These are phyloP conservation scores for Burhinus bistriatus DNA, from an alignment of 2,113 vertebrate genomes.

Conservation along the genomic window DNA sequence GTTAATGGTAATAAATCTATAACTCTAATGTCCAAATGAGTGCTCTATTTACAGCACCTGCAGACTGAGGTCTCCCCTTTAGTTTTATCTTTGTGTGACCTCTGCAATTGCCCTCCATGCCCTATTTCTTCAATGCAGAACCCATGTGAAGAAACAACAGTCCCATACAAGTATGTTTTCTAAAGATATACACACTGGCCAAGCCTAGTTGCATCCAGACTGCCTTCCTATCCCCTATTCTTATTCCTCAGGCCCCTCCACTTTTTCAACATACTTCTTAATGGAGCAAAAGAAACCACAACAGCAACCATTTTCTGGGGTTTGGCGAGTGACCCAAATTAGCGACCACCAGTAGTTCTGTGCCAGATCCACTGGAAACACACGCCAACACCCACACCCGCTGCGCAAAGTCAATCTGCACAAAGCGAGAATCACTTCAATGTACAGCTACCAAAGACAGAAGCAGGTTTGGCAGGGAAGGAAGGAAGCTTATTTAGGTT, in stretches of 20 bases:
- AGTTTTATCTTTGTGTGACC: neutral
- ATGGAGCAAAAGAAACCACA: neutral
- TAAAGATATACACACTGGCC: neutral
- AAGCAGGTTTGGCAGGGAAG: neutral
- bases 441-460: neutral
- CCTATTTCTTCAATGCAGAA: neutral
- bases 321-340: neutral
- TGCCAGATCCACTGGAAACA: neutral
- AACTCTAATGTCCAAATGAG: neutral
- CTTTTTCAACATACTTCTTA: neutral
- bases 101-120: neutral
- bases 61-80: neutral
- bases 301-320: neutral
- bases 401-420: neutral
- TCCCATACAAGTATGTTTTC: neutral
- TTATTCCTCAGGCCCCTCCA: neutral
- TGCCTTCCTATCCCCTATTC: neutral
- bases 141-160: neutral
- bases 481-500: neutral
- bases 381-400: neutral
- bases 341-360: neutral
- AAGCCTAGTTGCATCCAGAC: neutral
- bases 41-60: neutral
- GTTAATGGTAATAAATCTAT: neutral
- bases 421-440: neutral